Conservation (phyloP, 2,797 vertebrate genomes). For the Propithecus perrieri region DNA sequence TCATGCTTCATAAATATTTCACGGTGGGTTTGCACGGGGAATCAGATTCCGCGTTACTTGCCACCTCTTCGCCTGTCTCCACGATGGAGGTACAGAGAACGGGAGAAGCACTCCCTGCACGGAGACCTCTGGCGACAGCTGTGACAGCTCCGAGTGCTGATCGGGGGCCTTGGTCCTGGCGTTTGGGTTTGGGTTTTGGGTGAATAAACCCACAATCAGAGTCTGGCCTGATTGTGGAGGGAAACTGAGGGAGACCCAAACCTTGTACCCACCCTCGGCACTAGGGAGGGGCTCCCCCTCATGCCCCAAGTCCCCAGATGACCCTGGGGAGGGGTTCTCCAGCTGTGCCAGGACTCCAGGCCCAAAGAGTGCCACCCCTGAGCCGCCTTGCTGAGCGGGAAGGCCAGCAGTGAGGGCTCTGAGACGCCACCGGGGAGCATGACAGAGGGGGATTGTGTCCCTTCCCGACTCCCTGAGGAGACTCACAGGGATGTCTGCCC, state of each 20-base stretch:
- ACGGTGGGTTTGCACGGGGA: conserved; percentile 51
- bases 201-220: background rate
- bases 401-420: fast-evolving
- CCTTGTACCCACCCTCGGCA: background rate
- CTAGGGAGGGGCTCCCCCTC: background rate
- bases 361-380: background rate
- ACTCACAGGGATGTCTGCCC: background rate
- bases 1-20: conserved; percentile 79
- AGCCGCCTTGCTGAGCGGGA: background rate
- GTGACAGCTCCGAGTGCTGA: background rate
- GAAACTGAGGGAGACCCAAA: background rate
- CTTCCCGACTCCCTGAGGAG: background rate
- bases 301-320: background rate
- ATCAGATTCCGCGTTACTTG: conserved; percentile 59
- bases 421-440: too few relatives aligned
- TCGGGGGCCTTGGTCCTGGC: background rate
- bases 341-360: background rate
- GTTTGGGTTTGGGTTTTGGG: background rate
- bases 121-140: background rate
- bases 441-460: background rate
- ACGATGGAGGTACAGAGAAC: background rate
- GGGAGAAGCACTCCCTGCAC: background rate
- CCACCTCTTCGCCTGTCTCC: conserved; percentile 32
- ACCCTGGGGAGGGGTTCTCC: background rate
- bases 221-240: background rate